These are phyloP conservation scores for Isoperla grammatica DNA, from an alignment of 2,888 invertebrate genomes.

Conservation along the genomic window DNA sequence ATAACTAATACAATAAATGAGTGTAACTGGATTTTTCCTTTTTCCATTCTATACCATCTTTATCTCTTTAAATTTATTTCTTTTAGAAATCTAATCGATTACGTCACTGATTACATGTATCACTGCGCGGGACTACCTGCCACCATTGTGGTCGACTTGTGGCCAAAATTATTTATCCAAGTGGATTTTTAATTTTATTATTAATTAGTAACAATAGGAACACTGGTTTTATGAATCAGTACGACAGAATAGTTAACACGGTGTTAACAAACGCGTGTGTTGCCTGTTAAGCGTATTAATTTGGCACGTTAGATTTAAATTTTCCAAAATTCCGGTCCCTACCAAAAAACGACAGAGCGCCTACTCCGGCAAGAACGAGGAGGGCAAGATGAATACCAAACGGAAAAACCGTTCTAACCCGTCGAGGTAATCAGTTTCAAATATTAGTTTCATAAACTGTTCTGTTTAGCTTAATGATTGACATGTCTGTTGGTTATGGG, in stretches of 20 bases:
- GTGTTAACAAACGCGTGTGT: slow-evolving; percentile 19
- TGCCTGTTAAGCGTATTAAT: slow-evolving; percentile 18
- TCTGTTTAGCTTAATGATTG: neutral
- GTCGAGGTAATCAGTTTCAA: slow-evolving; percentile 54
- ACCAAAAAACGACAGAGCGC: slow-evolving; percentile 75
- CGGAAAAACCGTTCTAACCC: slow-evolving; percentile 77
- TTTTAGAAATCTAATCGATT: slow-evolving; percentile 26
- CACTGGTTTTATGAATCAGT: slow-evolving; percentile 18
- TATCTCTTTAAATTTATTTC: neutral
- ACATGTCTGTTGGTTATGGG: slow-evolving; percentile 3
- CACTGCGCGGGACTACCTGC: slow-evolving; percentile 30
- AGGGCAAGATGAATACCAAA: slow-evolving; percentile 70
- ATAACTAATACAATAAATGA: too few relatives aligned
- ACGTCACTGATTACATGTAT: slow-evolving; percentile 30
- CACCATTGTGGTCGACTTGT: slow-evolving; percentile 28
- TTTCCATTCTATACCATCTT: neutral
- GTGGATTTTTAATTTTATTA: slow-evolving; percentile 23
- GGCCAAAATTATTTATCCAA: slow-evolving; percentile 22
- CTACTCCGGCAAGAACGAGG: slow-evolving; percentile 58
- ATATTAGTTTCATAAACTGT: neutral
- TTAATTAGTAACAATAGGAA: slow-evolving; percentile 16
- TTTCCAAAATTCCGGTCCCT: slow-evolving; percentile 79
- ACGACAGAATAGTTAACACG: slow-evolving; percentile 11
- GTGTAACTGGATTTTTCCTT: neutral
- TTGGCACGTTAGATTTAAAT: slow-evolving; percentile 36